Conservation (phyloP, 1,140 invertebrate species). For the Leptopilina clavipes region DNA sequence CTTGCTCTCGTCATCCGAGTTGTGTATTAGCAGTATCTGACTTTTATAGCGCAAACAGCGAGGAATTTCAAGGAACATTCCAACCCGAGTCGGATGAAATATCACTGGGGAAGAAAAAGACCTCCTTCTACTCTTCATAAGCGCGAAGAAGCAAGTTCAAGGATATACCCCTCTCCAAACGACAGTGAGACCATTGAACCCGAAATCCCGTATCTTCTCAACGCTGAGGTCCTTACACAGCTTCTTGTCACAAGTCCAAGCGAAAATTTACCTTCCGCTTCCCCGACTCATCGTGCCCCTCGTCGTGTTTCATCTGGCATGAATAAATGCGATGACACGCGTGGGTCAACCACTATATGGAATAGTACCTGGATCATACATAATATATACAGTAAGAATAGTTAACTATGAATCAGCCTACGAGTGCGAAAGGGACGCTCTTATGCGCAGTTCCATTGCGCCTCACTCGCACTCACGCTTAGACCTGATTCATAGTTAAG, state of each 20-base stretch:
- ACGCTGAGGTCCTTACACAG: conserved; percentile 14
- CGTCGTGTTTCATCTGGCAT: background rate
- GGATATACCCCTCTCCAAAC: conserved; percentile 18
- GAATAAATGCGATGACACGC: conserved; percentile 2
- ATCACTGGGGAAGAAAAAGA: conserved; percentile 22
- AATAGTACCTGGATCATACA: background rate
- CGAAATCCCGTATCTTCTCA: conserved; percentile 21
- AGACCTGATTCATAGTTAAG: too few species aligned
- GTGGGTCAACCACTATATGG: background rate
- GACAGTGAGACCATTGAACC: conserved; percentile 28
- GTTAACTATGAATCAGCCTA: too few species aligned
- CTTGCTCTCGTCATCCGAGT: background rate
- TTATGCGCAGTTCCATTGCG: too few species aligned
- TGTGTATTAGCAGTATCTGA: conserved; percentile 28
- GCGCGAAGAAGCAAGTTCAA: conserved; percentile 29
- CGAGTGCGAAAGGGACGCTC: too few species aligned
- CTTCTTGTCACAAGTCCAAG: conserved; percentile 9
- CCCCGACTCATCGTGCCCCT: background rate
- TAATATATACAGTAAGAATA: too few species aligned
- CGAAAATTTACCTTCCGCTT: conserved; percentile 23
- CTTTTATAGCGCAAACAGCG: conserved; percentile 28
- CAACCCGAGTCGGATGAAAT: conserved; percentile 29
- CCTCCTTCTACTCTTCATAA: conserved; percentile 17
- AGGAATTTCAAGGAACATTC: conserved; percentile 34
- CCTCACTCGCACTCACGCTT: too few species aligned